Evolutionary conservation across 2,113 vertebrate genomes (phyloP).

Genomic region (Cryptoleucopteryx plumbea): DNA sequence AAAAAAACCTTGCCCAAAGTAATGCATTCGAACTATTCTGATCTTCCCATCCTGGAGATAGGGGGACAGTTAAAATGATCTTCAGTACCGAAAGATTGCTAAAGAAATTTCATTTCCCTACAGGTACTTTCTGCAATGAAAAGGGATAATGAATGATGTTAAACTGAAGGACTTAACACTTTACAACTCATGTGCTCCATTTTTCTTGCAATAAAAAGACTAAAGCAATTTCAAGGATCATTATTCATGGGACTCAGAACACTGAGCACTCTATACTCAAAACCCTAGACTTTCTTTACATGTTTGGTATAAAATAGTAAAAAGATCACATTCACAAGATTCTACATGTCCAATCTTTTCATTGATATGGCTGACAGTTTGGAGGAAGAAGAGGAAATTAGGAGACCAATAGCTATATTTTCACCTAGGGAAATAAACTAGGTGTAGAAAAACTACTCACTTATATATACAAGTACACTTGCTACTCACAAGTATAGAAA

Average conservation of each 20-base stretch:
- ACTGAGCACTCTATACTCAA: neutral
- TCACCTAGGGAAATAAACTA: neutral
- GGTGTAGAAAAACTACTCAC: neutral
- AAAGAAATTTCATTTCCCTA: neutral
- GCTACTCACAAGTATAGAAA: neutral
- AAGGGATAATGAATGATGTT: neutral
- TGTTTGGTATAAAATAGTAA: neutral
- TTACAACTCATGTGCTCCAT: neutral
- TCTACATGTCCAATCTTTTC: neutral
- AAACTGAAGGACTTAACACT: neutral
- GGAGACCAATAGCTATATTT: neutral
- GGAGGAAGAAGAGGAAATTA: neutral
- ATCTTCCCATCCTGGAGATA: neutral
- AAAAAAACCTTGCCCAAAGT: neutral
- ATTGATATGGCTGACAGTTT: neutral
- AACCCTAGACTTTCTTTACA: neutral
- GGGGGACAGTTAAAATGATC: neutral
- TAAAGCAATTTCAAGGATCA: neutral
- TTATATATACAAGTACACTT: neutral
- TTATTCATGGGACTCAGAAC: neutral
- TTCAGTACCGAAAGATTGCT: neutral
- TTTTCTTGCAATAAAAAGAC: neutral
- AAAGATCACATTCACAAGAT: neutral
- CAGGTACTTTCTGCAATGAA: neutral
- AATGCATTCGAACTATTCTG: neutral